Base-by-base conservation (phyloP, 1,140 invertebrate genomes). In the Diabrotica undecimpunctata region DNA sequence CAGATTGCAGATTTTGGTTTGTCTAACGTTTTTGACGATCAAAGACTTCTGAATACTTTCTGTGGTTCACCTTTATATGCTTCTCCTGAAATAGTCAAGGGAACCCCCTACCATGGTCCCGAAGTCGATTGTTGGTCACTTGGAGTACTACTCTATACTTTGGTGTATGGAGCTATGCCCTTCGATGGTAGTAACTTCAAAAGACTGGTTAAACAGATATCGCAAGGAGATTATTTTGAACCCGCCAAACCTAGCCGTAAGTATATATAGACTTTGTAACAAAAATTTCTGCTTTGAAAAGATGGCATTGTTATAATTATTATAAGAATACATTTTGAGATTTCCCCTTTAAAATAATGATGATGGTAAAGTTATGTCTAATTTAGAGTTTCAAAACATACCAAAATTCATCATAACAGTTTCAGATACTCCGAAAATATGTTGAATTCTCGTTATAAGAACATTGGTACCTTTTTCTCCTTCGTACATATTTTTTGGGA, bases 131-230 rank as follows among this genome's bases (percentile, higher is more conserved):
- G 92, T 79, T 99, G 97, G 97, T 98, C 95, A 13, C 81, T 99
- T 56, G 97, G 97, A 61, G 97, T 99, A 50, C 83, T 99, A 13
- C 82, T 99, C 0, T 99, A 99, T 76, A 99, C 97, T 36, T 82
- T 99, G 74, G 96, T 99, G 54, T 99, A 99, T 80, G 97, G 97
- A 73, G 95, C 96, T 68, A 99, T 99, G 97, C 97, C 97, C 35
- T 99, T 99, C 79, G 97, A 99, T 82, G 97, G 97, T 58, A 95
- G 94, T 62, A 98, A 99, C 82, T 99, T 99, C 78, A 97, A 97
- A 78, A 86, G 93, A 73, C 86, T 99, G 71, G 95, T 98, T 57
- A 93, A 93, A 80, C 96, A 99, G 81, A 99, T 99, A 74, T 96
- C 95, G 64, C 89, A 92, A 75, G 96, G 96, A 5, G 94, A 97